Percentiles rank a stretch among this genome's conserved stretches.
Evolutionary conservation across 1,140 invertebrate genomes (phyloP).

Genomic region (Drosophila prosaltans): DNA sequence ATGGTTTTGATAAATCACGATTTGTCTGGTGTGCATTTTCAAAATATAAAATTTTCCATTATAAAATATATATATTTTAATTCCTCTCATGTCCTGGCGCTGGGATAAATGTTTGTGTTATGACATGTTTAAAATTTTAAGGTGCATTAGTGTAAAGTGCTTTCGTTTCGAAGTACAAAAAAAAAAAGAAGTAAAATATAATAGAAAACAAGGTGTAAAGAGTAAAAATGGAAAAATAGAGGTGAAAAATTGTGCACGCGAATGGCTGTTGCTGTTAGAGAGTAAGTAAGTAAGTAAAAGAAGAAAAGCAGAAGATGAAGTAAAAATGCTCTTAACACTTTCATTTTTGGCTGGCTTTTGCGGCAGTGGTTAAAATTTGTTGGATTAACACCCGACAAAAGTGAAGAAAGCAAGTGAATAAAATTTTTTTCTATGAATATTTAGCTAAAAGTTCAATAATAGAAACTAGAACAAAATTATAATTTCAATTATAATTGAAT

Average conservation of each 20-base stretch:
- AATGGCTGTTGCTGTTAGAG: constrained; percentile 4
- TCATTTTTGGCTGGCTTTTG: constrained; percentile 34
- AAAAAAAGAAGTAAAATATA: constrained; percentile 59
- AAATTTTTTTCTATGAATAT: no score
- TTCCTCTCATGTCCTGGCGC: constrained; percentile 39
- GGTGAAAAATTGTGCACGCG: constrained; percentile 29
- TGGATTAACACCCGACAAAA: constrained; percentile 46
- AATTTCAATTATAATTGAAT: no score
- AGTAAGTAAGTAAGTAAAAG: constrained; percentile 4
- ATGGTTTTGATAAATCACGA: neutral
- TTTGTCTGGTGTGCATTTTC: neutral
- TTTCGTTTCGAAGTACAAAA: constrained; percentile 57
- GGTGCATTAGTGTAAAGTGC: constrained; percentile 81
- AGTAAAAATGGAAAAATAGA: constrained; percentile 42
- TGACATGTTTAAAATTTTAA: constrained; percentile 80
- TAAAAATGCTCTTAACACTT: constrained; percentile 79
- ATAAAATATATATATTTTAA: constrained; percentile 36
- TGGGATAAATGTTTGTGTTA: constrained; percentile 79
- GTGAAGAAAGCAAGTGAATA: neutral
- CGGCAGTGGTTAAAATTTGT: constrained; percentile 10
- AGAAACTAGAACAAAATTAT: no score
- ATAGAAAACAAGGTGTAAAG: constrained; percentile 61
- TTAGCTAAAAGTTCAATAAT: no score
- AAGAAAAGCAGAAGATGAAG: constrained; percentile 10
- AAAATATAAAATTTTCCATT: constrained; percentile 24